These are phyloP conservation scores for Callipepla squamata DNA, from an alignment of 2,113 vertebrate genomes.

Conservation along the genomic window DNA sequence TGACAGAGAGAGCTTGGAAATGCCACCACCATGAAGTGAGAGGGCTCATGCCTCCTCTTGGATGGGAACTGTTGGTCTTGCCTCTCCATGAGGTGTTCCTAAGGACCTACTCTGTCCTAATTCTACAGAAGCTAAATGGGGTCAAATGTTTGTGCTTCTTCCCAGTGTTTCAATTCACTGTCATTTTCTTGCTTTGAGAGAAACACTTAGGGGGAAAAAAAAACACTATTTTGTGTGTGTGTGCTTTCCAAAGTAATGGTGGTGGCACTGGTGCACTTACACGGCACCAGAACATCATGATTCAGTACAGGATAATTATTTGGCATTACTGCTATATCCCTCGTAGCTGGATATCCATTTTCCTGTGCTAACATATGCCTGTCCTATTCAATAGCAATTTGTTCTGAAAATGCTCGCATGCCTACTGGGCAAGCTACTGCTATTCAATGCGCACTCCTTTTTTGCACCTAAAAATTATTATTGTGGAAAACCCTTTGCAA, in stretches of 20 bases:
- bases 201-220: neutral
- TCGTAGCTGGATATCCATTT: neutral
- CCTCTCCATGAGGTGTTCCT: neutral
- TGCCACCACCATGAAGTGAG: neutral
- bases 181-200: neutral
- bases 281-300: neutral
- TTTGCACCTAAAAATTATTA: neutral
- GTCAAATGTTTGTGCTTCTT: neutral
- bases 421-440: neutral
- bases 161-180: neutral
- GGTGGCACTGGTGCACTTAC: neutral
- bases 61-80: neutral
- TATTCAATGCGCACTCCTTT: fast-evolving
- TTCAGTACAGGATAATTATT: neutral
- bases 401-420: neutral
- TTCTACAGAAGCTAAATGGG: neutral
- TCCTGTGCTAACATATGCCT: neutral
- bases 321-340: neutral
- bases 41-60: neutral
- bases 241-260: neutral
- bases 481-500: neutral
- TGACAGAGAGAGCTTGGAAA: neutral
- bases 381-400: neutral
- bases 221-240: neutral
- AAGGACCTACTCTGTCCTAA: neutral